These are phyloP conservation scores for Rissa tridactyla DNA, from an alignment of 2,113 vertebrate species.

Conservation along the genomic window DNA sequence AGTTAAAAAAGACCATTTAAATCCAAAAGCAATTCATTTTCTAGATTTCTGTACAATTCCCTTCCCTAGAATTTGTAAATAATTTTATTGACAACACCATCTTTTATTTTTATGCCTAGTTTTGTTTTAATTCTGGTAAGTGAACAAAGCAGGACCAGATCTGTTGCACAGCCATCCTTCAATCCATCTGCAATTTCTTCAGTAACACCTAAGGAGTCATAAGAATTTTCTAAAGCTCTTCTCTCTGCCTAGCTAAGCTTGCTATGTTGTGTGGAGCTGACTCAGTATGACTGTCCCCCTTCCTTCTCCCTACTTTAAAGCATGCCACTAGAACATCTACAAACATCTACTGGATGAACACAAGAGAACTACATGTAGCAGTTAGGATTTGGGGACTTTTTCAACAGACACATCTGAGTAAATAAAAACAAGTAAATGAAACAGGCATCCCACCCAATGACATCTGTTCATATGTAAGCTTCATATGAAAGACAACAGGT, in stretches of 20 bases:
- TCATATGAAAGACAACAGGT: not conserved
- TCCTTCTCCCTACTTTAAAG: not conserved
- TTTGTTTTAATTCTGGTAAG: not conserved
- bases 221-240: not conserved
- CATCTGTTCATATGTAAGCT: not conserved
- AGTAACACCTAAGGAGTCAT: not conserved
- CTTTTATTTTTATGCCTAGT: not conserved
- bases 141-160: not conserved
- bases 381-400: not conserved
- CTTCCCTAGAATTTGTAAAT: not conserved
- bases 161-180: not conserved
- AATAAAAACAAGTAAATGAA: not conserved
- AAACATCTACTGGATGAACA: not conserved
- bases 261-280: not conserved
- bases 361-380: not conserved
- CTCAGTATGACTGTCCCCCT: not conserved
- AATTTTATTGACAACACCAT: not conserved
- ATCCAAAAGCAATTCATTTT: not conserved
- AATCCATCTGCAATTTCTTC: not conserved
- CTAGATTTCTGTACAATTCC: not conserved
- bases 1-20: not conserved
- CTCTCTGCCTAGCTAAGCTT: not conserved
- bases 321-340: not conserved
- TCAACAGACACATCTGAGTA: not conserved
- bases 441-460: not conserved